Conservation (phyloP, 2,113 vertebrate species). For the Silurus glanis region DNA sequence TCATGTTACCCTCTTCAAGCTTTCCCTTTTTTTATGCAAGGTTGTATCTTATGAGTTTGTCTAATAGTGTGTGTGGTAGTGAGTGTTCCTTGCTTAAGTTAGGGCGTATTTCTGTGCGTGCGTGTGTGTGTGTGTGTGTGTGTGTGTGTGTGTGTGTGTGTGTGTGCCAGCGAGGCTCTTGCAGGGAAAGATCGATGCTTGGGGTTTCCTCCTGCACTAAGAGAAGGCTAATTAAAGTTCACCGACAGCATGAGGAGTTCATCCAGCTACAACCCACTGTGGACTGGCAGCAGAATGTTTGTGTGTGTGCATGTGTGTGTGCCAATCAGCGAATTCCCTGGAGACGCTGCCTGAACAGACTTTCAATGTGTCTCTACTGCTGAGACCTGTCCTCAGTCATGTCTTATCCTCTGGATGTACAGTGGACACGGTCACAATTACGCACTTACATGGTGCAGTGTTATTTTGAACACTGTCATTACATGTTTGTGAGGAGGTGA, state of each 20-base stretch:
- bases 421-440: neutral
- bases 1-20: neutral
- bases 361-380: slow-evolving; percentile 2
- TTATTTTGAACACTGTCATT: neutral
- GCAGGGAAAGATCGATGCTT: slow-evolving; percentile 44
- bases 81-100: slow-evolving; percentile 6
- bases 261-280: slow-evolving; percentile 24
- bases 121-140: slow-evolving; percentile 18
- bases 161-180: slow-evolving; percentile 37
- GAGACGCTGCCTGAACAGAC: neutral
- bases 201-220: slow-evolving; percentile 44
- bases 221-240: slow-evolving; percentile 60
- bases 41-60: slow-evolving; percentile 30
- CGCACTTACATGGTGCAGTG: neutral
- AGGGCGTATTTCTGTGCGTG: slow-evolving; percentile 11
- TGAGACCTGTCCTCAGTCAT: neutral
- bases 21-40: neutral
- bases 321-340: neutral
- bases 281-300: slow-evolving; percentile 11
- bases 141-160: slow-evolving; percentile 12
- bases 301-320: neutral
- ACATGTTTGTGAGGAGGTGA: neutral
- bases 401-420: neutral
- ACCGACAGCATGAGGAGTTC: slow-evolving; percentile 40
- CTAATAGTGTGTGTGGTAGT: slow-evolving; percentile 20